Percentiles rank a stretch among this genome's conserved stretches.
These are phyloP conservation scores for Arrhopalites spinosus DNA, from an alignment of 2,888 invertebrate species.

Conservation along the genomic window DNA sequence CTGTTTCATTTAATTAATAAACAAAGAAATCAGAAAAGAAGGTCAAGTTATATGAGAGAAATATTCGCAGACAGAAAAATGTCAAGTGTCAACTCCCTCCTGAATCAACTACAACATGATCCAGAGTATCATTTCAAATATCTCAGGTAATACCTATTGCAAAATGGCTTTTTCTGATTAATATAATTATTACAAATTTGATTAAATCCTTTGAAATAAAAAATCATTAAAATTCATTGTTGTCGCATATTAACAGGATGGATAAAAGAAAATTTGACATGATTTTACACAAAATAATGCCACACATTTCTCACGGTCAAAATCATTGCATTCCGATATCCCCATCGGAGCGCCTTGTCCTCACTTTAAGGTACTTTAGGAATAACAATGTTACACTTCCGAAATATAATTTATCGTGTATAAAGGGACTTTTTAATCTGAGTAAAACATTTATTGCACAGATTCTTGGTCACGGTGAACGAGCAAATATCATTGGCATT, in stretches of 20 bases:
- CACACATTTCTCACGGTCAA: neutral
- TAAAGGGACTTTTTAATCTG: neutral
- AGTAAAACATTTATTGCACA: neutral
- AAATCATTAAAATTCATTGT: neutral
- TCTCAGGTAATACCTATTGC: neutral
- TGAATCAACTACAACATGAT: neutral
- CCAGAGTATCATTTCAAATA: conserved; percentile 7
- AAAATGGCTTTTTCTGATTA: neutral
- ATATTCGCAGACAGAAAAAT: neutral
- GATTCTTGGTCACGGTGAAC: conserved; percentile 16
- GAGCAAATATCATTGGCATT: conserved; percentile 17
- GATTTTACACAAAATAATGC: neutral
- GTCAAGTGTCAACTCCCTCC: neutral
- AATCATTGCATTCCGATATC: conserved; percentile 16
- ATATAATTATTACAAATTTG: neutral
- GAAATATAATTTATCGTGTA: neutral
- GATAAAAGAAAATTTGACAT: conserved; percentile 19
- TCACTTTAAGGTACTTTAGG: neutral
- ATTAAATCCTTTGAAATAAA: neutral
- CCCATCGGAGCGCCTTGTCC: neutral
- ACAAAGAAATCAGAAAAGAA: neutral
- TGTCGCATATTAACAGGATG: conserved; percentile 20
- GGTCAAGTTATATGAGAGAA: neutral
- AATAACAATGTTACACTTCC: neutral
- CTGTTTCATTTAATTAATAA: neutral